Evolutionary conservation across 1,140 invertebrate genomes (phyloP).

Genomic region (Steinernema feltiae): DNA sequence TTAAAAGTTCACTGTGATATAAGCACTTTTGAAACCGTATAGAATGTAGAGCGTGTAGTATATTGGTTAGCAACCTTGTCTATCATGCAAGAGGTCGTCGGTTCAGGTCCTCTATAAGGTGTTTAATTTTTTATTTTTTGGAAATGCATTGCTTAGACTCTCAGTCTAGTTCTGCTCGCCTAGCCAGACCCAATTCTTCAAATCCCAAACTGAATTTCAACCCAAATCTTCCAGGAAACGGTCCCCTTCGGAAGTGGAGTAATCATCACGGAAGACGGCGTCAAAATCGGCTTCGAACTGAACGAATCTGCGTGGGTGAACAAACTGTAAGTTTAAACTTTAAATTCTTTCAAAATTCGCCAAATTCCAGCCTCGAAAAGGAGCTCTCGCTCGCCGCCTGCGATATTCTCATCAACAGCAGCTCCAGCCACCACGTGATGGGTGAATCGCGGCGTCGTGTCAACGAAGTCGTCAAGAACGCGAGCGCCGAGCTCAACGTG

Average conservation of each 20-base stretch:
- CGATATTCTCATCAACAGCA: slow-evolving; percentile 87
- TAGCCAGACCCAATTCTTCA: too few species aligned
- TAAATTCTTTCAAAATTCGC: slow-evolving; percentile 18
- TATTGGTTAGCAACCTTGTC: too few species aligned
- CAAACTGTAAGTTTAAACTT: slow-evolving; percentile 62
- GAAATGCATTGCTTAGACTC: too few species aligned
- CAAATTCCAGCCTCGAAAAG: not conserved
- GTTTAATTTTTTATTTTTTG: not conserved
- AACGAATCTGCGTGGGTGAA: slow-evolving; percentile 99
- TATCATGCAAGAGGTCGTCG: too few species aligned
- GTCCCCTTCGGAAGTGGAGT: slow-evolving; percentile 91
- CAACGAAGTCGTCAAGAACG: slow-evolving; percentile 24
- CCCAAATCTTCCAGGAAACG: slow-evolving; percentile 61
- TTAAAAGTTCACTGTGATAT: too few species aligned
- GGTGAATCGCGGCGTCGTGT: slow-evolving; percentile 69
- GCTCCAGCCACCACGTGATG: slow-evolving; percentile 80
- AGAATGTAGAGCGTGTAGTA: too few species aligned
- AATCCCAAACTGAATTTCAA: slow-evolving; percentile 21
- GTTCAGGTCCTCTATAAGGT: not conserved
- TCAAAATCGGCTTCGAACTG: slow-evolving; percentile 88
- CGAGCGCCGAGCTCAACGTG: slow-evolving; percentile 65
- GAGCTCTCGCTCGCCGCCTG: slow-evolving; percentile 71
- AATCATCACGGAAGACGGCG: slow-evolving; percentile 78
- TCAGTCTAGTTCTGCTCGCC: too few species aligned
- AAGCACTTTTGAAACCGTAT: too few species aligned